Evolutionary conservation across 2,888 invertebrate species (phyloP).

Genomic region (Lasioglossum calceatum): DNA sequence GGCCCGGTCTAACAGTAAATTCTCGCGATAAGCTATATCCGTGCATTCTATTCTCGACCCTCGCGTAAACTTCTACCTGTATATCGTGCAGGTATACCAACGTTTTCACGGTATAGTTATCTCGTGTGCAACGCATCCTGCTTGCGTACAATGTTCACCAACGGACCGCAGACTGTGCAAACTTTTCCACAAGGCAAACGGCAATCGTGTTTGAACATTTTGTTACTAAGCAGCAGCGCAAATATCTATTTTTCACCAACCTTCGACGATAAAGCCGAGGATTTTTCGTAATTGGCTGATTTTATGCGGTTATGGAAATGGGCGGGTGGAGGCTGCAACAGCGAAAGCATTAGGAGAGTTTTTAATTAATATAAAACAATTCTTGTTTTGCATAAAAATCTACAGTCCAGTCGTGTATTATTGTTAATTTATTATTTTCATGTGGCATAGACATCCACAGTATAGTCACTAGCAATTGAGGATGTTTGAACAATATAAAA

Average conservation of each 20-base stretch:
- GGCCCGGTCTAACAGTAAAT: slow-evolving; percentile 10
- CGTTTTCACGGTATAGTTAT: not conserved
- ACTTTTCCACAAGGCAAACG: slow-evolving; percentile 31
- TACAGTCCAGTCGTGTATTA: too few relatives aligned
- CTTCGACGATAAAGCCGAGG: slow-evolving; percentile 14
- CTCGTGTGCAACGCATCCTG: not conserved
- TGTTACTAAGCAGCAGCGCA: slow-evolving; percentile 46
- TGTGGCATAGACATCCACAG: too few relatives aligned
- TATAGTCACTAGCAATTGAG: too few relatives aligned
- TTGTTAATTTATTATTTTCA: too few relatives aligned
- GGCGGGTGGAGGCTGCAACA: too few relatives aligned
- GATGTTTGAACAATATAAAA: too few relatives aligned
- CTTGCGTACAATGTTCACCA: not conserved
- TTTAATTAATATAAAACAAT: too few relatives aligned
- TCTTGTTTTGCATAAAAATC: too few relatives aligned
- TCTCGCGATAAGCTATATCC: slow-evolving; percentile 2
- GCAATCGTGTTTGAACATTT: slow-evolving; percentile 48
- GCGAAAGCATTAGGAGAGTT: too few relatives aligned
- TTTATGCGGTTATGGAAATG: too few relatives aligned
- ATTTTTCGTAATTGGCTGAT: not conserved
- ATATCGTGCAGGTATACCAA: not conserved
- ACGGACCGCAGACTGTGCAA: slow-evolving; percentile 29
- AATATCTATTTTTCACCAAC: slow-evolving; percentile 47
- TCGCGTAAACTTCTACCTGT: not conserved
- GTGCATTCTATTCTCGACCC: slow-evolving; percentile 1